These are phyloP conservation scores for Ptychoptera contaminata DNA, from an alignment of 2,888 invertebrate species.

Conservation along the genomic window DNA sequence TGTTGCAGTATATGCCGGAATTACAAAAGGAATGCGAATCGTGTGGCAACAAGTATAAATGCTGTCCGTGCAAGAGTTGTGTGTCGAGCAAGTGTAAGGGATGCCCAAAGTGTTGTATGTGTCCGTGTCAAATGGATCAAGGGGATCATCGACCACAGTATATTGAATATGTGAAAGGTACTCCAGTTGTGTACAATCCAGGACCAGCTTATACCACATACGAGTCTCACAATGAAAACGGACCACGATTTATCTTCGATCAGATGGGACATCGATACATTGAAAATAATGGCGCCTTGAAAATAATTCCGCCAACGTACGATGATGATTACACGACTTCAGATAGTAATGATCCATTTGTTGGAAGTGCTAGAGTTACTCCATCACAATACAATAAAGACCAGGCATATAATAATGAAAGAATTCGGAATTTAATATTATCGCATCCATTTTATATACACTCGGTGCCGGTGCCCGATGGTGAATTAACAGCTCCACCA, in stretches of 20 bases:
- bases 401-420: not conserved
- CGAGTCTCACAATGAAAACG: not conserved
- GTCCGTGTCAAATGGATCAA: not conserved
- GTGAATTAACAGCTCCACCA: not conserved
- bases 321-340: no score
- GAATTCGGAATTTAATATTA: not conserved
- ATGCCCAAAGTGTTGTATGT: not conserved
- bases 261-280: slow-evolving; percentile 20
- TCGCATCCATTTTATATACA: not conserved
- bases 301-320: slow-evolving; percentile 15
- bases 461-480: not conserved
- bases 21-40: slow-evolving; percentile 9
- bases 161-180: not conserved
- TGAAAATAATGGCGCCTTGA: slow-evolving; percentile 18
- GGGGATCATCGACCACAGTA: not conserved
- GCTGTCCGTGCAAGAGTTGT: not conserved
- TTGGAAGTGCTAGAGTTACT: not conserved
- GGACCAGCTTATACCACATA: no score
- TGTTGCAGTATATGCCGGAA: slow-evolving; percentile 28
- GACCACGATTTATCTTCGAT: slow-evolving; percentile 12
- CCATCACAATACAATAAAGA: not conserved
- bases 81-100: no score
- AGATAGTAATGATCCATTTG: not conserved
- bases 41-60: not conserved
- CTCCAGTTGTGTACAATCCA: no score